phyloP scores from a whole-genome alignment of 2,888 invertebrate genomes.

The Chelonus formosanus region DNA sequence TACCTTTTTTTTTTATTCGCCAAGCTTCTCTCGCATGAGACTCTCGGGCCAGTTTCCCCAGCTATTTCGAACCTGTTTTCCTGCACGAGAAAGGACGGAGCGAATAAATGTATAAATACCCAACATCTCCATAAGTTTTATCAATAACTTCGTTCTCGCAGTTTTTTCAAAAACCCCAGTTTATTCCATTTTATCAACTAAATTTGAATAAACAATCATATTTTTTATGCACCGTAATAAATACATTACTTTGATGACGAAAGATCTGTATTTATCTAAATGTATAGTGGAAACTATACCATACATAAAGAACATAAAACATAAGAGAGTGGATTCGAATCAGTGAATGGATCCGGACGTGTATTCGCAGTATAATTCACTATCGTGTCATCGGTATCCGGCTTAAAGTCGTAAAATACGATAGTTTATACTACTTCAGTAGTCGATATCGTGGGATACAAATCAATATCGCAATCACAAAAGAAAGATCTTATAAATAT shows the following conservation, averaged over 20 bases:
- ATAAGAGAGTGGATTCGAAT: slow-evolving; percentile 12
- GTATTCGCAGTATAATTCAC: slow-evolving; percentile 3
- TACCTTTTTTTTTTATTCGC: slow-evolving; percentile 1
- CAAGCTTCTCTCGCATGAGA: slow-evolving; percentile 1
- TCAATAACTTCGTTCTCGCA: background rate
- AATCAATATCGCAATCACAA: slow-evolving; percentile 3
- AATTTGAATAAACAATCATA: no score
- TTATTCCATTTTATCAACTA: no score
- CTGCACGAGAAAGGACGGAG: background rate
- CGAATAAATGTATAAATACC: slow-evolving; percentile 13
- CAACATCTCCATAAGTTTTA: background rate
- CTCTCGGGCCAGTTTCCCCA: slow-evolving; percentile 12
- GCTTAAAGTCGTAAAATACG: slow-evolving; percentile 40
- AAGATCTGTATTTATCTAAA: background rate
- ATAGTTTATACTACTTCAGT: slow-evolving; percentile 12
- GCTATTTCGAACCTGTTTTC: slow-evolving; percentile 16
- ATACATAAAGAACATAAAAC: background rate
- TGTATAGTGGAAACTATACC: background rate
- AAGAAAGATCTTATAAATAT: background rate
- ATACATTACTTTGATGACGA: background rate
- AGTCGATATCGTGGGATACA: slow-evolving; percentile 25
- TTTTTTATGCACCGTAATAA: background rate
- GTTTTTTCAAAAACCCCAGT: slow-evolving; percentile 8
- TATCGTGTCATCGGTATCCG: slow-evolving; percentile 50
- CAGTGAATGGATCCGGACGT: slow-evolving; percentile 23